Evolutionary conservation across 64 coral and sea anemone species (phyloP), one percentile per base, ranked within the genome.

Genomic region (Actinia equina): DNA sequence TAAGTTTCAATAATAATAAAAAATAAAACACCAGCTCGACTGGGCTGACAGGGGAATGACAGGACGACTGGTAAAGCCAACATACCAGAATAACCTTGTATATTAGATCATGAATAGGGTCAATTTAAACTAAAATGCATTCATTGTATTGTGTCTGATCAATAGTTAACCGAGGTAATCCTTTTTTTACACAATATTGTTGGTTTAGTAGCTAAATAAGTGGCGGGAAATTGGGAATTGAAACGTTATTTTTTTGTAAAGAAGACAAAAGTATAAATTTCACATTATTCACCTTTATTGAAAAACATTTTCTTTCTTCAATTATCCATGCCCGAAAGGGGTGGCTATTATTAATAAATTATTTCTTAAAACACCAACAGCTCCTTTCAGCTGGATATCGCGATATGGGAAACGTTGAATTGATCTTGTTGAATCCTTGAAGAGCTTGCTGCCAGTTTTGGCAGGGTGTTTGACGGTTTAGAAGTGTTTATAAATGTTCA

Each of bases 141-240:
- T 81, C 45, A 81, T 81, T 81, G 78, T 81, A 81, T 52, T 81
- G 49, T 81, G 78, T 81, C 43, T 81, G 49, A 49, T 81, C 78
- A 81, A 52, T 37, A 52, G 78, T 44, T 81, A 52, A 81, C 43
- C 12, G 17, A 44, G 42, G 23, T 81, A 81, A 81, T 81, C 78
- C 49, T 23, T 81, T 81, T 81, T 44, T 81, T 81, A 81, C n/a
- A 81, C 78, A 81, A 44, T 23, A n/a, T 81, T 81, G 49, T 81
- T 81, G 78, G 49, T 44, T 52, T 81, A 81, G 44, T 81, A 81
- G 9, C 43, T 74, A 74, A 74, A 74, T 74, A 25, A 69, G 20
- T 74, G 69, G 69, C 62, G 62, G 62, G 62, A 65, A 65, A 65
- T 65, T 65, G 62, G 27, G 26, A 74, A 74, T 15, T 74, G 69